A percentile compares a stretch with the other conserved stretches of the same genome.
phyloP scores from a whole-genome alignment of 2,888 invertebrate genomes.

The Eupithecia vulgata region DNA sequence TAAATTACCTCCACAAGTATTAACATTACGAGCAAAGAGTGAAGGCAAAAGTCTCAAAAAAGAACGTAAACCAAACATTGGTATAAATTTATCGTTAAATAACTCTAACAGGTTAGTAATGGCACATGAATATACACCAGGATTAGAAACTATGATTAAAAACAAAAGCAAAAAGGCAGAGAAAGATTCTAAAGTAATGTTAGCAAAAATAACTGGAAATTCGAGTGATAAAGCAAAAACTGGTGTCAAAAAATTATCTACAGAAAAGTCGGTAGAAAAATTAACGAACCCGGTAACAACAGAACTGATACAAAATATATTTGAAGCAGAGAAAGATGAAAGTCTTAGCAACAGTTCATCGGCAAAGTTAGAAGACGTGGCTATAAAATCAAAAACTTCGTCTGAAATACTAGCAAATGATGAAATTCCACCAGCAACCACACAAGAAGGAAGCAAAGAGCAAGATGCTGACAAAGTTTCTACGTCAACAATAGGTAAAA shows the following conservation, averaged over 20 bases:
- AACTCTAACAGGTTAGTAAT: background rate
- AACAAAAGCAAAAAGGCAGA: background rate
- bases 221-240: background rate
- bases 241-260: background rate
- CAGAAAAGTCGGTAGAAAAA: background rate
- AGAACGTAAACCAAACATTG: background rate
- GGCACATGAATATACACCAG: conserved; percentile 8
- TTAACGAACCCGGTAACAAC: background rate
- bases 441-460: background rate
- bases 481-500: background rate
- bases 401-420: background rate
- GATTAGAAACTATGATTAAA: conserved; percentile 3
- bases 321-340: background rate
- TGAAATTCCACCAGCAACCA: background rate
- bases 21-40: conserved; percentile 4
- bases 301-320: background rate
- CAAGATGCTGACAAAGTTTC: conserved; percentile 5
- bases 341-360: background rate
- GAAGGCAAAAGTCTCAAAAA: conserved; percentile 12
- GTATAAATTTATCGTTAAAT: conserved; percentile 5
- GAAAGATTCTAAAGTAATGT: conserved; percentile 9
- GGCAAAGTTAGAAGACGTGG: background rate
- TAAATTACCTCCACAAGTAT: background rate
- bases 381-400: background rate
- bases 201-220: background rate